Evolutionary conservation across 1,140 invertebrate species (phyloP).

Genomic region (Leptestheria dahalacensis): DNA sequence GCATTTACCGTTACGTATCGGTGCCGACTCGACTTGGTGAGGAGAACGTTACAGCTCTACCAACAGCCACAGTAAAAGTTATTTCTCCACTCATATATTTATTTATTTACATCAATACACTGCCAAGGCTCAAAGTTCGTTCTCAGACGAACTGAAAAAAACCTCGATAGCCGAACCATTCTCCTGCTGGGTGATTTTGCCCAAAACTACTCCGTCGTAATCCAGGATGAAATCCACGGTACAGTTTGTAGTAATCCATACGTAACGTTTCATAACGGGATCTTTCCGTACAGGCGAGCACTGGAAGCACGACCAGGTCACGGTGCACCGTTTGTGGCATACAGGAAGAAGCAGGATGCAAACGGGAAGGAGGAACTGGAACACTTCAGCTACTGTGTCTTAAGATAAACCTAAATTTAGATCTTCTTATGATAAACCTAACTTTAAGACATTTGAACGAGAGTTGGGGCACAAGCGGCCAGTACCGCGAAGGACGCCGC

Average conservation of each 20-base stretch:
- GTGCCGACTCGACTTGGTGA: neutral
- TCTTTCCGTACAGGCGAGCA: neutral
- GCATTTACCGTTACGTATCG: neutral
- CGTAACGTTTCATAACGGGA: neutral
- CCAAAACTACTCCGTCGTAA: neutral
- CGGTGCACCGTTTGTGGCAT: neutral
- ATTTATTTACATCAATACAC: neutral
- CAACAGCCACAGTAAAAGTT: neutral
- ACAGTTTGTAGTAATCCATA: neutral
- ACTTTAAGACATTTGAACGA: no score
- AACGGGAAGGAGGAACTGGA: neutral
- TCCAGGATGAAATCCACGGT: neutral
- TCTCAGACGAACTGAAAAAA: neutral
- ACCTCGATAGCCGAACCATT: neutral
- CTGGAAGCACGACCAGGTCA: neutral
- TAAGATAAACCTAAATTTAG: no score
- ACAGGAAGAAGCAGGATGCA: neutral
- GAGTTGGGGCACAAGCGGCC: no score
- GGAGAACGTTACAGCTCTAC: neutral
- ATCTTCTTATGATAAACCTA: no score
- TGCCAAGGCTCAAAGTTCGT: neutral
- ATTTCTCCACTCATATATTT: neutral
- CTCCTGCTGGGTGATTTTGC: neutral
- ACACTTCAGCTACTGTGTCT: neutral
- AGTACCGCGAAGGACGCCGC: no score